Evolutionary conservation across 2,888 invertebrate species (phyloP).

Genomic region (Pomacea canaliculata): DNA sequence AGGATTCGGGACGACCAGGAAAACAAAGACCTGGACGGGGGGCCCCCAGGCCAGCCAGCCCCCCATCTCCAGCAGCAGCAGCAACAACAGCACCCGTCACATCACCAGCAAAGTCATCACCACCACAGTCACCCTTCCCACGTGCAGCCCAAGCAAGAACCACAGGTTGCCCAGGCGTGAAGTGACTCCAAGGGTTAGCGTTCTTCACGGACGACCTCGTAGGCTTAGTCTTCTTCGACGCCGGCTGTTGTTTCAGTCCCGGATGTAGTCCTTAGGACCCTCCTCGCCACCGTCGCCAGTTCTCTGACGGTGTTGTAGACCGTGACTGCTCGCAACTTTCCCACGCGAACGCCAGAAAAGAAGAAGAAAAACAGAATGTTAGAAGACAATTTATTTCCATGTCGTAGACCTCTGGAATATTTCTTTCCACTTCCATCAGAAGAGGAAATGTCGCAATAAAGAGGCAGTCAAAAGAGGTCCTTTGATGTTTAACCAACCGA

Average conservation of each 20-base stretch:
- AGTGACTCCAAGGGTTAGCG: neutral
- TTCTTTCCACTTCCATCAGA: no score
- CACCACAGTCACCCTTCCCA: conserved; percentile 17
- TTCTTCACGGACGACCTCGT: neutral
- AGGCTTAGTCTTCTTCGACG: neutral
- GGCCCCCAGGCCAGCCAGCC: neutral
- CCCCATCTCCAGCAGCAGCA: conserved; percentile 11
- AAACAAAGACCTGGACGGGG: conserved; percentile 44
- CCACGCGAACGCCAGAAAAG: no score
- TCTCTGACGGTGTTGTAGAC: neutral
- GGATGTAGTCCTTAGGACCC: neutral
- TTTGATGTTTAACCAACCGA: no score
- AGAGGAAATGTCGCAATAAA: no score
- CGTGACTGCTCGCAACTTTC: no score
- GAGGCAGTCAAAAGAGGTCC: no score
- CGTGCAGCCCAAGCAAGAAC: conserved; percentile 35
- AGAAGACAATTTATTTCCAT: neutral
- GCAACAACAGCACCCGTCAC: conserved; percentile 14
- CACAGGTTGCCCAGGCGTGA: conserved; percentile 22
- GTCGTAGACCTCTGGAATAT: no score
- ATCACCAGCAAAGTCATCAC: conserved; percentile 23
- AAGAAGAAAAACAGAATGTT: no score
- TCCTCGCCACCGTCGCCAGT: neutral
- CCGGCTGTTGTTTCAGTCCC: neutral
- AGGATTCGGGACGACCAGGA: conserved; percentile 57